Evolutionary conservation across 2,113 vertebrate genomes (phyloP).

Genomic region (Ochotona princeps): DNA sequence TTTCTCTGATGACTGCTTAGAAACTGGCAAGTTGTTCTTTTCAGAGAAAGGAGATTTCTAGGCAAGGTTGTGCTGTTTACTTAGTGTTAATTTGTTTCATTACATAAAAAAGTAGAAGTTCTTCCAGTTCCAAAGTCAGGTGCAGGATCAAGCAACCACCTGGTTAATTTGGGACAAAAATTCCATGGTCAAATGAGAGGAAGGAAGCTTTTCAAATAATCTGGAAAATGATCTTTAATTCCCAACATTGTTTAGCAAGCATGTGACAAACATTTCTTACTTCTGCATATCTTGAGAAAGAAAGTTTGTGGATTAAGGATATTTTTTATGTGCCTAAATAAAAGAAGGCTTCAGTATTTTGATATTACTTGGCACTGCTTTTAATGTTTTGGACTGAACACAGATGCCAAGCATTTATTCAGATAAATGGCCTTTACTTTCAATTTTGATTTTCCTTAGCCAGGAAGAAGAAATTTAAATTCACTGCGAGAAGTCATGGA

Average conservation of each 20-base stretch:
- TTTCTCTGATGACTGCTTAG: conserved; percentile 11
- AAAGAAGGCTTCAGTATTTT: conserved; percentile 39
- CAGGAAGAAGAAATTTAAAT: background rate
- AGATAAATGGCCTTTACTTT: conserved; percentile 28
- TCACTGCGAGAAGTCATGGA: background rate
- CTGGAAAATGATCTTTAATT: conserved; percentile 66
- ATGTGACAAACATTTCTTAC: conserved; percentile 47
- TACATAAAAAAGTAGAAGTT: background rate
- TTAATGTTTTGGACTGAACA: conserved; percentile 41
- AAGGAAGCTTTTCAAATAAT: conserved; percentile 66
- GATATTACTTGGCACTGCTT: conserved; percentile 34
- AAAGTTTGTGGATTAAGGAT: background rate
- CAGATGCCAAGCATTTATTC: background rate
- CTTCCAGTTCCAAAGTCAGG: conserved; percentile 14
- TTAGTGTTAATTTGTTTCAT: background rate
- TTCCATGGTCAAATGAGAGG: conserved; percentile 42
- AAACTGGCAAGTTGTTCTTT: conserved; percentile 28
- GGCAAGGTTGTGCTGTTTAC: background rate
- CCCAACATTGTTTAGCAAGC: conserved; percentile 46
- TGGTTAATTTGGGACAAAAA: conserved; percentile 58
- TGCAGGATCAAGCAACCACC: conserved; percentile 11
- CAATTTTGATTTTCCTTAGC: conserved; percentile 7
- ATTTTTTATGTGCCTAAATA: conserved; percentile 9
- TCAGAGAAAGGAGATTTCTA: background rate
- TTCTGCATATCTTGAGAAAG: conserved; percentile 48